phyloP scores from a whole-genome alignment of 2,797 vertebrate species.

The Cyclura pinguis region DNA sequence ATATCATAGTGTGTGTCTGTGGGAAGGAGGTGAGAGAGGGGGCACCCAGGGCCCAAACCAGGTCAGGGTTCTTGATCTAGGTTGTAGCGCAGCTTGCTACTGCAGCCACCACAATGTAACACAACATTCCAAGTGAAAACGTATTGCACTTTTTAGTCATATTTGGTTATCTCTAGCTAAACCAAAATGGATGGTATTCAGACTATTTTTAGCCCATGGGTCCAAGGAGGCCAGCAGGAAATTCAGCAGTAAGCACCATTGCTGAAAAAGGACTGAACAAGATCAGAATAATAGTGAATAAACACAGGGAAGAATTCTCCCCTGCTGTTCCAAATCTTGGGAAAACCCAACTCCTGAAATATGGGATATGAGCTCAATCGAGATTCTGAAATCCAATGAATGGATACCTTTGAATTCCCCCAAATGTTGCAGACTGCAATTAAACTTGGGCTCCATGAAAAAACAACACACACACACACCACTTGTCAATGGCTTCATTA shows the following conservation, averaged over 20 bases:
- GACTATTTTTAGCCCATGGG: slow-evolving; percentile 1
- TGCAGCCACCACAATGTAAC: not conserved
- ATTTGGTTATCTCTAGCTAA: not conserved
- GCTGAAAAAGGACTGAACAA: not conserved
- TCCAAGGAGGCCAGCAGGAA: slow-evolving; percentile 33
- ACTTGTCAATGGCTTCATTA: slow-evolving; percentile 34
- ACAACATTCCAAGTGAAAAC: not conserved
- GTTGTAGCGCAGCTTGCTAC: not conserved
- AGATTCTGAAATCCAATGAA: slow-evolving; percentile 27
- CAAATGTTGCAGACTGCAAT: not conserved
- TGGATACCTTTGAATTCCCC: slow-evolving; percentile 37
- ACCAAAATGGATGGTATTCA: not conserved
- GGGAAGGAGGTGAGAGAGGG: too few species aligned
- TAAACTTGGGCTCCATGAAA: slow-evolving; percentile 16
- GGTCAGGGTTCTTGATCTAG: not conserved
- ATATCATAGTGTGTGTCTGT: too few species aligned
- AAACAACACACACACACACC: not conserved
- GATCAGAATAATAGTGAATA: not conserved
- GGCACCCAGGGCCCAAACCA: too few species aligned
- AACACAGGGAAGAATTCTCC: not conserved
- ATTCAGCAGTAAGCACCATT: slow-evolving; percentile 31
- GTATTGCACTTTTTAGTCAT: not conserved
- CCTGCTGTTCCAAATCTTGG: not conserved
- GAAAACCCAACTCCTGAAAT: slow-evolving; percentile 27
- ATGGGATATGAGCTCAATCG: slow-evolving; percentile 42